phyloP scores from a whole-genome alignment of 2,888 invertebrate species.

The Drosophila falleni region DNA sequence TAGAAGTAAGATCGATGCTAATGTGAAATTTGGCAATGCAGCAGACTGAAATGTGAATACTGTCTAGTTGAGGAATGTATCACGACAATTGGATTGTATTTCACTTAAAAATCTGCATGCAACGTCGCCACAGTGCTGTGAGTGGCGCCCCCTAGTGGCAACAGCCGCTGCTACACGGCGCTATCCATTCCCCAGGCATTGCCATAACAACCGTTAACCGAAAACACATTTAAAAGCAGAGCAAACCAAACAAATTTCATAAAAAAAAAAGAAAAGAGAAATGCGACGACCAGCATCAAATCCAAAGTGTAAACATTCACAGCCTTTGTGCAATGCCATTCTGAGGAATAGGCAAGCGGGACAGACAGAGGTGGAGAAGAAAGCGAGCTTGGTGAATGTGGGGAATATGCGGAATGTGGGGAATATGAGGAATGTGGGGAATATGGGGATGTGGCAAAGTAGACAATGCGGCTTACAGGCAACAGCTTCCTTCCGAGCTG shows the following conservation, averaged over 20 bases:
- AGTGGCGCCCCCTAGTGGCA: conserved; percentile 44
- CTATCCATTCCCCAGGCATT: conserved; percentile 42
- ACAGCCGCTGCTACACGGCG: conserved; percentile 70
- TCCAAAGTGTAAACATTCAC: conserved; percentile 82
- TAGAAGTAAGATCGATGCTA: background rate
- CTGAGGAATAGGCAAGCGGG: conserved; percentile 35
- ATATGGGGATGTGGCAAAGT: conserved; percentile 1
- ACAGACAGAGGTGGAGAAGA: background rate
- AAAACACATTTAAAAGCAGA: conserved; percentile 75
- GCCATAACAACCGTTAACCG: conserved; percentile 78
- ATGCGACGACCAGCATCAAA: conserved; percentile 71
- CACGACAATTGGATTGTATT: conserved; percentile 42
- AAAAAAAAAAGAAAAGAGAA: conserved; percentile 48
- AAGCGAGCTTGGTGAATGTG: no score
- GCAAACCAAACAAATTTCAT: conserved; percentile 68
- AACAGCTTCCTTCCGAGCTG: conserved; percentile 80
- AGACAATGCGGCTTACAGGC: conserved; percentile 59
- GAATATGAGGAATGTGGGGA: background rate
- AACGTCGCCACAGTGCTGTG: conserved; percentile 2
- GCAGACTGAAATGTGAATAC: conserved; percentile 15
- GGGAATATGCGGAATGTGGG: background rate
- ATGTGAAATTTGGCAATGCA: conserved; percentile 16
- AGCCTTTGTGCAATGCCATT: conserved; percentile 65
- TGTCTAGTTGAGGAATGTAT: conserved; percentile 17
- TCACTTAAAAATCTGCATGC: conserved; percentile 51